phyloP scores from a whole-genome alignment of 2,888 invertebrate genomes.

The Formica aserva region DNA sequence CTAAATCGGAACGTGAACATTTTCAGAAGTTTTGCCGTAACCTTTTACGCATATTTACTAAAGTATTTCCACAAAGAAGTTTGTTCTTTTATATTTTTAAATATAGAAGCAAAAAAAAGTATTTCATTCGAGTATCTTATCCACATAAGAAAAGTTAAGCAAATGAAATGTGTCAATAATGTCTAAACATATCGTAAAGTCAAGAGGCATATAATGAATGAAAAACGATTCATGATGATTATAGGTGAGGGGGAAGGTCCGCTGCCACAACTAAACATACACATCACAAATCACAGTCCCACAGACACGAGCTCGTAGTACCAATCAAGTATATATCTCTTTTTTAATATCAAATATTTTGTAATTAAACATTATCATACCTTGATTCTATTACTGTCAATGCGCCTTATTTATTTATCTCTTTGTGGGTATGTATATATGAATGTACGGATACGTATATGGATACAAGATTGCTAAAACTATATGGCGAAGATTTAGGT shows the following conservation, averaged over 20 bases:
- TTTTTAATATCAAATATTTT: conserved; percentile 9
- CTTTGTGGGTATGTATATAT: conserved; percentile 27
- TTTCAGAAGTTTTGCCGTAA: too few species aligned
- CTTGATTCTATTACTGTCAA: conserved; percentile 8
- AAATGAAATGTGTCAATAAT: background rate
- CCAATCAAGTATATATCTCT: background rate
- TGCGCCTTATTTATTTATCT: conserved; percentile 12
- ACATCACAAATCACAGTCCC: conserved; percentile 67
- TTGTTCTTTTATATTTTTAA: background rate
- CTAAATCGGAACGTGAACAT: too few species aligned
- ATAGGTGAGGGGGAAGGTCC: conserved; percentile 28
- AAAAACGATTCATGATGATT: conserved; percentile 32
- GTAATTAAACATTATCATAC: conserved; percentile 47
- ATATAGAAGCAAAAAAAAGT: background rate
- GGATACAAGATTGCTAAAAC: background rate
- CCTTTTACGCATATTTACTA: too few species aligned
- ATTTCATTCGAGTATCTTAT: background rate
- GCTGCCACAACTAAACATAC: conserved; percentile 64
- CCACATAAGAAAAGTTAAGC: background rate
- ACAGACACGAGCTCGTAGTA: conserved; percentile 58
- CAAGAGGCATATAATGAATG: conserved; percentile 8
- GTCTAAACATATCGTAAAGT: background rate
- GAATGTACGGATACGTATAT: background rate
- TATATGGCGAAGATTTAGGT: conserved; percentile 45
- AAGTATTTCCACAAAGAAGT: background rate